phyloP scores from a whole-genome alignment of 2,113 vertebrate species.

The Cyanoliseus patagonus region DNA sequence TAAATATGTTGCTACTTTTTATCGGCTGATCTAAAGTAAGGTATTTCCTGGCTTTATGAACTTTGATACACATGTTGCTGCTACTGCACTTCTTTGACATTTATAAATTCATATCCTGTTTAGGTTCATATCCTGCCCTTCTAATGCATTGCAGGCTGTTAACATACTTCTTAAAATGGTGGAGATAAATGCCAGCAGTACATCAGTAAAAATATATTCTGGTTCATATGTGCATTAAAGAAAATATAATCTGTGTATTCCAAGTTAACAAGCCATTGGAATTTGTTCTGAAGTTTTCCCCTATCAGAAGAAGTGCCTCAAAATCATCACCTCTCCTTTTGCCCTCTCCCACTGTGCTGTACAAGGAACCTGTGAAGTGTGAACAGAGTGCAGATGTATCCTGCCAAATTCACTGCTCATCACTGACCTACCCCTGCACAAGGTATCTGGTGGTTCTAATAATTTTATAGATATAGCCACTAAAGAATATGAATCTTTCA shows the following conservation, averaged over 20 bases:
- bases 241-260: background rate
- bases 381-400: background rate
- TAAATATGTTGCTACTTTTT: background rate
- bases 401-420: background rate
- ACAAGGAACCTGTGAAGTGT: background rate
- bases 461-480: background rate
- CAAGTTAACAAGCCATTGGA: background rate
- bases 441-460: background rate
- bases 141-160: constrained; percentile 11
- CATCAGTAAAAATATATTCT: background rate
- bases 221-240: background rate
- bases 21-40: constrained; percentile 3
- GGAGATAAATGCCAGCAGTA: background rate
- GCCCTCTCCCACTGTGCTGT: background rate
- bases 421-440: background rate
- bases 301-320: background rate
- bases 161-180: background rate
- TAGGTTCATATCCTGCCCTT: background rate
- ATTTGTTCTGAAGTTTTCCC: background rate
- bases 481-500: background rate
- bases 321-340: background rate
- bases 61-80: constrained; percentile 15
- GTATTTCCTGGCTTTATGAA: constrained; percentile 13
- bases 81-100: background rate
- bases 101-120: constrained; percentile 44